A percentile compares a stretch with the other conserved stretches of the same genome.
Conservation (phyloP, 2,888 invertebrate species). For the Folsomia candida region DNA sequence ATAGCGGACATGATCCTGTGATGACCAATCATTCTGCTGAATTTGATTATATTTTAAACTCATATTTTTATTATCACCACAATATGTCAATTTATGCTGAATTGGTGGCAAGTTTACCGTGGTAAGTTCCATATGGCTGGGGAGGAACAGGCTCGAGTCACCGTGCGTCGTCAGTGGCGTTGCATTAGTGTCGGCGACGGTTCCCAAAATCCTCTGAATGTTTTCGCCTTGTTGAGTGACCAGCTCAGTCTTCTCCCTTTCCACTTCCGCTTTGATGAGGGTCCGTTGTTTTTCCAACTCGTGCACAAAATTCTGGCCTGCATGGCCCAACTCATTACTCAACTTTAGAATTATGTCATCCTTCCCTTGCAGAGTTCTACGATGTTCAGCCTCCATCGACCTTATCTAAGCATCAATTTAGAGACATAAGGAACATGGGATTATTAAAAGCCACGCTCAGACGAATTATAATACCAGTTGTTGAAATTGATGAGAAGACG, state of each 20-base stretch:
- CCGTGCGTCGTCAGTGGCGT: no score
- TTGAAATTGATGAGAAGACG: slow-evolving; percentile 21
- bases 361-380: slow-evolving; percentile 13
- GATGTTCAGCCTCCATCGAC: slow-evolving; percentile 21
- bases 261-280: slow-evolving; percentile 17
- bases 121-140: no score
- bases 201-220: slow-evolving; percentile 22
- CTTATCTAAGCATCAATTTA: slow-evolving; percentile 7
- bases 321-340: slow-evolving; percentile 22
- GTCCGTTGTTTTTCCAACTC: slow-evolving; percentile 22
- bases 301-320: slow-evolving; percentile 25
- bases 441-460: no score
- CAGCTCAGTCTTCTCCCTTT: slow-evolving; percentile 23
- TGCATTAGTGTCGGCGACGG: slow-evolving; percentile 11
- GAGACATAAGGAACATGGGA: background rate
- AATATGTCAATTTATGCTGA: no score
- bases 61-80: no score
- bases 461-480: slow-evolving; percentile 5
- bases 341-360: slow-evolving; percentile 23
- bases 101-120: no score
- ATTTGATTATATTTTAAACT: no score
- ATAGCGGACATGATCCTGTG: no score
- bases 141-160: no score
- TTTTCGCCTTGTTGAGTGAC: slow-evolving; percentile 28
- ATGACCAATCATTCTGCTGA: no score